These are phyloP conservation scores for Coccyzus lansbergi DNA, from an alignment of 2,797 vertebrate species.

Conservation along the genomic window DNA sequence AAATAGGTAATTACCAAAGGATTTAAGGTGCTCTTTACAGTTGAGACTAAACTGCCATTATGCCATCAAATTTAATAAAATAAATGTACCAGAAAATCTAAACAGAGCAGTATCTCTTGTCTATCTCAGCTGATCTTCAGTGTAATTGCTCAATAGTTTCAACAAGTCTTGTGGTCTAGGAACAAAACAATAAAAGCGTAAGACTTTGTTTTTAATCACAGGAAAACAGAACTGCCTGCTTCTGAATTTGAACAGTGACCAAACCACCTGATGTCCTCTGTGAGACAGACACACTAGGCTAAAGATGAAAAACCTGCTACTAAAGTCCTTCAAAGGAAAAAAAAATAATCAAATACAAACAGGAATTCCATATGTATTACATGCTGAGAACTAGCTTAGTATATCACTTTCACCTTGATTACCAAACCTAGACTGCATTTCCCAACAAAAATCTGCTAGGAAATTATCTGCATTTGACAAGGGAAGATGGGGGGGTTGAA, in stretches of 20 bases:
- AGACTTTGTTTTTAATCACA: not conserved
- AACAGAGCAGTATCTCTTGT: not conserved
- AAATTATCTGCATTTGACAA: not conserved
- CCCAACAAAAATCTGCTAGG: not conserved
- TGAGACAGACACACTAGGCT: accelerated
- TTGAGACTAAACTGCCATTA: not conserved
- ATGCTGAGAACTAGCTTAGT: not conserved
- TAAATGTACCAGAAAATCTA: not conserved
- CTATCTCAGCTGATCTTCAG: not conserved
- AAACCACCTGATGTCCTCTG: not conserved
- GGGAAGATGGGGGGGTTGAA: not conserved
- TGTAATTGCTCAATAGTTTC: not conserved
- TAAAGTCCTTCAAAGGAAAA: not conserved
- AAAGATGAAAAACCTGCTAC: not conserved
- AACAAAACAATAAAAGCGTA: not conserved
- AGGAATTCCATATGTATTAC: not conserved
- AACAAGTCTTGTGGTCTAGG: not conserved
- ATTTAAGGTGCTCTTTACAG: not conserved
- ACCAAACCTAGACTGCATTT: not conserved
- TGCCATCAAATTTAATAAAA: not conserved
- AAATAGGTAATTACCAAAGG: not conserved
- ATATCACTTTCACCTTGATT: not conserved
- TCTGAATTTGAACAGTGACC: not conserved
- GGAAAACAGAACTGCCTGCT: not conserved
- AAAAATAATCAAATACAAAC: not conserved